Conservation (phyloP, 2,888 invertebrate species). For the Clepsis dumicolana region DNA sequence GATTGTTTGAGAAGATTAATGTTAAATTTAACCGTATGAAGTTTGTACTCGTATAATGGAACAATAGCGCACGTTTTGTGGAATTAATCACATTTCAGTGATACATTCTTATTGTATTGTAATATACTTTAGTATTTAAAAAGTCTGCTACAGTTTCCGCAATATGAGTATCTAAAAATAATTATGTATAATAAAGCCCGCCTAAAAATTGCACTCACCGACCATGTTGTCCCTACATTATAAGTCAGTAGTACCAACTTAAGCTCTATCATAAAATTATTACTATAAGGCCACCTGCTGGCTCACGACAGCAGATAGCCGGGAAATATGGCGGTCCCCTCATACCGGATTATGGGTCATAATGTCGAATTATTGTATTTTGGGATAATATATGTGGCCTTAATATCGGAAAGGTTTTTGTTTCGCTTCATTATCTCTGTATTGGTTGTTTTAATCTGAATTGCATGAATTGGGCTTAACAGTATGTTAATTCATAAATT, state of each 20-base stretch:
- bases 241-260: slow-evolving; percentile 21
- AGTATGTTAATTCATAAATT: too few species aligned
- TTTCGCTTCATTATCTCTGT: slow-evolving; percentile 26
- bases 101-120: too few species aligned
- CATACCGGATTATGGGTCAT: slow-evolving; percentile 40
- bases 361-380: slow-evolving; percentile 42
- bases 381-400: slow-evolving; percentile 42
- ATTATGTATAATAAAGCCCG: neutral
- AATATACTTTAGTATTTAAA: too few species aligned
- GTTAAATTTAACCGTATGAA: too few species aligned
- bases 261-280: slow-evolving; percentile 41
- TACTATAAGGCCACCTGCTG: slow-evolving; percentile 36
- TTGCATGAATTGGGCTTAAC: too few species aligned
- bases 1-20: neutral
- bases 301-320: slow-evolving; percentile 29
- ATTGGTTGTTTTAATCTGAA: neutral
- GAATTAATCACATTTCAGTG: too few species aligned
- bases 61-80: too few species aligned
- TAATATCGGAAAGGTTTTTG: slow-evolving; percentile 34
- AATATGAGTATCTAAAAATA: too few species aligned
- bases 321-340: slow-evolving; percentile 39
- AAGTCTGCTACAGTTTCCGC: too few species aligned
- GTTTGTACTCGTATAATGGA: too few species aligned
- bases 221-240: slow-evolving; percentile 27
- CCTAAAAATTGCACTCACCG: neutral